Base-by-base conservation (phyloP, 2,113 vertebrate species). In the Hiodon tergisus region DNA sequence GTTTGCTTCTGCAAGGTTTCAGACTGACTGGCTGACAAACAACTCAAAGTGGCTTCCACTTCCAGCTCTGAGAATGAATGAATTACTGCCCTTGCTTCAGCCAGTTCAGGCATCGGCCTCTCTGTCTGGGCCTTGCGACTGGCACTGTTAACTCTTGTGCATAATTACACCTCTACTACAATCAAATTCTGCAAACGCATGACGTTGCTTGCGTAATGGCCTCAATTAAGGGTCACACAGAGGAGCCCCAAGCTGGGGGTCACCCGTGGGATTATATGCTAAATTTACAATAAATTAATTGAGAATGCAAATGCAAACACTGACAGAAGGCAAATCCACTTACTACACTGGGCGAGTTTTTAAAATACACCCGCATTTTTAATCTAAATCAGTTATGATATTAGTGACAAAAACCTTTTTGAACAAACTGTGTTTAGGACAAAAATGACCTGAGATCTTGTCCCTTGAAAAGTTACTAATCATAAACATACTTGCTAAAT, bases 151-250 rank as follows among this genome's bases (percentile, higher is more conserved):
- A 84, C 84, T 84, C 76, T 1, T 55, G 75, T 84, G 84, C 82
- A 80, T 89, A 90, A 91, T 91, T 91, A 89, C 88, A 86, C 80
- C 81, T 78, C 76, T 78, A 82, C 87, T 86, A 88, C 83, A 87
- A 89, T 80, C 85, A 85, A 88, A 88, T 84, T 86, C 86, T 85
- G 83, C 75, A 84, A 87, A 80, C 78, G 77, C 79, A 78, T 85
- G 81, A 83, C 55, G 80, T 84, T 81, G 78, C 78, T 46, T 83
- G 86, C 85, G 80, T 88, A 91, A 90, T 89, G 83, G 85, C 86
- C 81, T 81, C 86, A 89, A 90, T 91, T 90, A 90, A 87, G 85
- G 85, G 86, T 86, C 82, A 79, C 78, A 76, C 79, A 85, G 84
- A 88, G 88, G 85, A 86, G 31, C 31, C 31, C 31, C 31, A 31